Base-by-base conservation (phyloP, 2,797 vertebrate genomes). In the Muscicapa comitata region DNA sequence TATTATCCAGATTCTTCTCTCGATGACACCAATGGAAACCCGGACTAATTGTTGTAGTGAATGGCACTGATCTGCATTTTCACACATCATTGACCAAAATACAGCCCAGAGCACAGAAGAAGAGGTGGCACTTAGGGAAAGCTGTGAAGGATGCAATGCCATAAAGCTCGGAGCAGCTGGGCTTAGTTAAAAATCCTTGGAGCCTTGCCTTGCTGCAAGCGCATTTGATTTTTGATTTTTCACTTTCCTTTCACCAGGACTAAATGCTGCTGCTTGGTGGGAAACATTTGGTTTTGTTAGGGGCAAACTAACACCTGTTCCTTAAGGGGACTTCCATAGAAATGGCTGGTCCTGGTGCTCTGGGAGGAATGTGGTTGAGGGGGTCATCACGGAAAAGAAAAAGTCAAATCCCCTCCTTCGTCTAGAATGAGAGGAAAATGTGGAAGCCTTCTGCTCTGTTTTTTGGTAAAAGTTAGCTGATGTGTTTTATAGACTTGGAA, bases 1-100 rank as follows among this genome's bases (percentile, higher is more conserved):
- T 58, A 78, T 86, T 79, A 72, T 61, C 50, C 72, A 74, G 35
- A 74, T 86, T 94, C 75, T 78, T 79, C 91, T 88, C 47, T 57
- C 45, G 75, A 75, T 77, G 89, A 43, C 73, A 86, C 72, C 75
- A 57, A 1, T 86, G 89, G 58, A 91, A 92, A 48, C 65, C 47
- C 75, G 57, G 63, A 54, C 71, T 95, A 87, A 92, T 59, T 71
- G 45, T 73, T 68, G 61, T 40, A 68, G 70, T 35, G 73, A 88
- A 55, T 13, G 45, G 71, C 11, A 6, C 86, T 6, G 3, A 73
- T 85, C 74, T 83, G 68, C 63, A 40, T 86, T 95, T 95, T 95
- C 86, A 87, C 68, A 71, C 71, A 47, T 16, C 72, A 54, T n/a
- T 83, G 90, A 87, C 15, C 80, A 82, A 70, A 87, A 89, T 17